A percentile compares a stretch with the other conserved stretches of the same genome.
phyloP scores from a whole-genome alignment of 2,113 vertebrate species.

The Saccopteryx bilineata region DNA sequence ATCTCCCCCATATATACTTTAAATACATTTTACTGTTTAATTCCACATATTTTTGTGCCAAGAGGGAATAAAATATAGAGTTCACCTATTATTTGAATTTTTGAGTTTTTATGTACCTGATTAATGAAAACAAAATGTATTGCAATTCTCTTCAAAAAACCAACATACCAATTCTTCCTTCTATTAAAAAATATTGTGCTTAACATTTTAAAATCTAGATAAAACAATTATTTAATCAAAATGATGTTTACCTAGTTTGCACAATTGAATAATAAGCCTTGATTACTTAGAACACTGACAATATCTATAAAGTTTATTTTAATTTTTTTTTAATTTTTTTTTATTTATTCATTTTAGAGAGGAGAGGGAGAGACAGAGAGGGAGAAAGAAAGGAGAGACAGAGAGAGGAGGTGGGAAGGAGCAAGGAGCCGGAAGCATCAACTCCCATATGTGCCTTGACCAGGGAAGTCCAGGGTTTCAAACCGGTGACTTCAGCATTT shows the following conservation, averaged over 20 bases:
- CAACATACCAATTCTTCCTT: background rate
- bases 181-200: background rate
- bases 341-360: too few species aligned
- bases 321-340: too few species aligned
- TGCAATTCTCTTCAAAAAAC: background rate
- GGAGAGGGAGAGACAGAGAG: too few species aligned
- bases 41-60: background rate
- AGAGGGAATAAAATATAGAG: background rate
- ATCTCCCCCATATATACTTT: background rate
- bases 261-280: background rate
- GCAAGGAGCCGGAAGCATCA: too few species aligned
- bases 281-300: background rate
- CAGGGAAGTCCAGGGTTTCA: too few species aligned
- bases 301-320: background rate
- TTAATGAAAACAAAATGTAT: background rate
- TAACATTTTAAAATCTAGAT: background rate
- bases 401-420: too few species aligned
- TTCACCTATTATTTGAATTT: background rate
- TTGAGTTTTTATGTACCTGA: background rate
- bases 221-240: background rate
- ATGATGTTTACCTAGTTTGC: background rate
- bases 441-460: too few species aligned
- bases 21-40: background rate
- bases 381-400: too few species aligned
- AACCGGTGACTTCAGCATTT: too few species aligned